Base-by-base conservation (phyloP, 2,888 invertebrate species). In the Trachelus iudaicus region DNA sequence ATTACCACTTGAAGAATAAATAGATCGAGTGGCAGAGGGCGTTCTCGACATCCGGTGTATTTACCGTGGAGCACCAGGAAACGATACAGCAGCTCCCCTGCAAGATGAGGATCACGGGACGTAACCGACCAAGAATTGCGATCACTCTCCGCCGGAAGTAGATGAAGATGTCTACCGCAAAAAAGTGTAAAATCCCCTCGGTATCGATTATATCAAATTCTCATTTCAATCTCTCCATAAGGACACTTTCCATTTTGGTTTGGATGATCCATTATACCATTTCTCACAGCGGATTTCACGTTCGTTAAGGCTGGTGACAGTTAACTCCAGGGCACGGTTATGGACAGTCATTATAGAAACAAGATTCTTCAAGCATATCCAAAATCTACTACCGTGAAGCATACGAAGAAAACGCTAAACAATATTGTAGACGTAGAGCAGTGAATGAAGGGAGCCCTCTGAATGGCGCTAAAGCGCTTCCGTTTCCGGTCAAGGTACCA, bases 401-500 rank as follows among this genome's bases (percentile, higher is more conserved):
- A 34, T 71, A 31, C 31, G 31, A 34, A 71, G 56, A 56, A 56
- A 23, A 56, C 23, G 9, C 9, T 2, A 2, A 9, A 56, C 56
- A 23, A 56, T 56, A 56, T 56, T 56, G 56, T 56, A 23, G 56
- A 23, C 23, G 56, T 9, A 23, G 23, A 56, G 23, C 56, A 56
- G 6, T 56, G 56, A 56, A 56, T 56, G 23, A 9, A 56, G 56
- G 40, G 23, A 56, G 56, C 56, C 56, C 56, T 56, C 23, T 56
- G 56, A 71, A 15, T 33, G 71, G 13, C 71, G 71, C 71, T 79
- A 73, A 76, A 75, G 75, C 69, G 68, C 73, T 76, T 78, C 78
- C 73, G 75, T 77, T 79, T 40, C 79, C 76, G 76, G 76, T 75
- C 15, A 75, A 56, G 75, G 76, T 37, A 68, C 23, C 56, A 76